Base-by-base conservation (phyloP, 2,888 invertebrate genomes). In the Drosophila mimica region DNA sequence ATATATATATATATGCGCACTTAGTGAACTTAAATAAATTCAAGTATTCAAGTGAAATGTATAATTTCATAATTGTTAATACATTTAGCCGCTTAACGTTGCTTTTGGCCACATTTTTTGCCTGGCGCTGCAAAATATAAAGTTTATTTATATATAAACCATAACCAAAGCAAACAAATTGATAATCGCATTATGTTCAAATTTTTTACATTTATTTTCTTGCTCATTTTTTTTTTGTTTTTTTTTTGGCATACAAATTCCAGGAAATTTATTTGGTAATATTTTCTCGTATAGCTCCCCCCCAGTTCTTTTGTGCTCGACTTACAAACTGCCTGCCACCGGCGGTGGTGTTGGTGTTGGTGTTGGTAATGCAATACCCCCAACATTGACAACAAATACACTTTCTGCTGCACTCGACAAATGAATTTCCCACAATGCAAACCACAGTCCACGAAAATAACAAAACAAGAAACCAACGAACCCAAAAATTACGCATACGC, bases 381-480 rank as follows among this genome's bases (percentile, higher is more conserved):
- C 20, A 30, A 15, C 30, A 30, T 6, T 30, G 30, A 7, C 38
- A 59, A 20, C 54, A 69, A 57, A 58, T 36, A 34, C 11, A 36
- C 31, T 82, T 88, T 81, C 61, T 80, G 90, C 90, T 90, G 90
- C 87, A 80, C 66, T 90, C 83, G 65, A 77, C 77, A 85, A 83
- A 82, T 73, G 80, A 88, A 74, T 78, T 85, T 88, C 85, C 90
- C 90, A 85, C 90, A 90, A 90, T 88, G 83, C 77, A 87, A 83
- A 71, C 64, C 68, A 71, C 57, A 72, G 46, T 46, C 20, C 46
- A 46, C n/a, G n/a, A n/a, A n/a, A n/a, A n/a, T n/a, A n/a, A 46
- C 43, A 25, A 8, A 4, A 46, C 25, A 8, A 46, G 46, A 46
- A 46, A 25, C 46, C 64, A 60, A 4, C 73, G 69, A 57, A 67